A percentile compares a stretch with the other conserved stretches of the same genome.
phyloP scores from a whole-genome alignment of 2,797 vertebrate species.

The Tamandua tetradactyla region DNA sequence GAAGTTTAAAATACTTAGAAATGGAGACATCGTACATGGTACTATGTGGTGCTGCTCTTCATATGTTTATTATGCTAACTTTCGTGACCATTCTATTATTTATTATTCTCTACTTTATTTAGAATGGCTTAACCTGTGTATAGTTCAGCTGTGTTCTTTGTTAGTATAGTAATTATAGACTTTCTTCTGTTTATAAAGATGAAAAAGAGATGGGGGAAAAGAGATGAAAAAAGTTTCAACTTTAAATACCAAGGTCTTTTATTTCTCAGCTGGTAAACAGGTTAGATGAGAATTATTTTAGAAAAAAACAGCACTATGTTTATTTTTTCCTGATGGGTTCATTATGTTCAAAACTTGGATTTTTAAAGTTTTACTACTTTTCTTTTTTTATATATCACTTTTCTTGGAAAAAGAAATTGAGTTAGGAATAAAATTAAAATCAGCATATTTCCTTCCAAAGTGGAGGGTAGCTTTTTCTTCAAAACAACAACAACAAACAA shows the following conservation, averaged over 20 bases:
- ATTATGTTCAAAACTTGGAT: conserved; percentile 37
- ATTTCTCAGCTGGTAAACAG: conserved; percentile 57
- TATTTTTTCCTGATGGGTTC: conserved; percentile 57
- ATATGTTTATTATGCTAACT: conserved; percentile 76
- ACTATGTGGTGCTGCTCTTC: neutral
- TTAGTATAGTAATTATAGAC: conserved; percentile 73
- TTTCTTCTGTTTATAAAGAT: conserved; percentile 76
- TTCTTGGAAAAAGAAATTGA: conserved; percentile 30
- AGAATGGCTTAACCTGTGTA: conserved; percentile 65
- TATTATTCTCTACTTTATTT: conserved; percentile 78
- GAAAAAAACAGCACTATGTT: neutral
- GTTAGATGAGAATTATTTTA: conserved; percentile 54
- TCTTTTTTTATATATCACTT: neutral
- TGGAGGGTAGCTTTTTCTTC: neutral
- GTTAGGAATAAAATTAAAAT: conserved; percentile 53
- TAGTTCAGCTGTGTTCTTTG: conserved; percentile 71
- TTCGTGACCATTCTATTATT: conserved; percentile 66
- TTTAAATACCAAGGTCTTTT: conserved; percentile 60
- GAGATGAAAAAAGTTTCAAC: conserved; percentile 39
- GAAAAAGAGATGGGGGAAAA: conserved; percentile 59
- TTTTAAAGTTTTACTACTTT: conserved; percentile 6
- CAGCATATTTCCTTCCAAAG: neutral
- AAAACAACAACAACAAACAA: too few species aligned
- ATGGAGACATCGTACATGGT: neutral
- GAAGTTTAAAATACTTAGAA: conserved; percentile 56